Percentiles rank a stretch among this genome's conserved stretches.
Conservation (phyloP, 1,140 invertebrate genomes). For the Trichomalopsis sarcophagae region DNA sequence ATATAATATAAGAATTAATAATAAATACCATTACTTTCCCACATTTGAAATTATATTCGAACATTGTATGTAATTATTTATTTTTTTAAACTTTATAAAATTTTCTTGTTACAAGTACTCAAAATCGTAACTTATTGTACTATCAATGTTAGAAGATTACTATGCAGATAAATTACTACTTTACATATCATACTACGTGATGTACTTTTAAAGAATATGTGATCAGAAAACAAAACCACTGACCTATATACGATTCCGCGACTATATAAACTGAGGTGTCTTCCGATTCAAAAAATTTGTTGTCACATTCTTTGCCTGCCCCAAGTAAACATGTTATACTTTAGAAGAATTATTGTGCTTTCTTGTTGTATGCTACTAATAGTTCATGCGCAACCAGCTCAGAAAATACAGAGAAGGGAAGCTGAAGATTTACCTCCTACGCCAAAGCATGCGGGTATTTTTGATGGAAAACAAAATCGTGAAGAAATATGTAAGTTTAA, state of each 20-base stretch:
- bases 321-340: slow-evolving; percentile 8
- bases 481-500: slow-evolving; percentile 57
- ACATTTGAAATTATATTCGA: no score
- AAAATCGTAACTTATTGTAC: not conserved
- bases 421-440: slow-evolving; percentile 53
- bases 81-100: not conserved
- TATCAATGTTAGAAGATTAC: not conserved
- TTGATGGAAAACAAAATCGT: slow-evolving; percentile 49
- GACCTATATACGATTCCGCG: not conserved
- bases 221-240: slow-evolving; percentile 12
- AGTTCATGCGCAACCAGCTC: not conserved
- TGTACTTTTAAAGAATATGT: slow-evolving; percentile 2
- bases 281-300: not conserved
- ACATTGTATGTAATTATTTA: not conserved
- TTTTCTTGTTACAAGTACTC: not conserved
- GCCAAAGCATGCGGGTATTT: slow-evolving; percentile 54
- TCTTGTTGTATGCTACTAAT: not conserved
- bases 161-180: slow-evolving; percentile 3
- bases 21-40: no score
- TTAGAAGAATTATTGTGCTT: not conserved
- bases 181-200: slow-evolving; percentile 44
- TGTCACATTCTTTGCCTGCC: not conserved
- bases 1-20: no score
- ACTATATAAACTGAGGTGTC: not conserved
- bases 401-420: not conserved